Evolutionary conservation across 37 sponge, comb jelly and placozoan species (phyloP).

Genomic region (Agelas oroides): DNA sequence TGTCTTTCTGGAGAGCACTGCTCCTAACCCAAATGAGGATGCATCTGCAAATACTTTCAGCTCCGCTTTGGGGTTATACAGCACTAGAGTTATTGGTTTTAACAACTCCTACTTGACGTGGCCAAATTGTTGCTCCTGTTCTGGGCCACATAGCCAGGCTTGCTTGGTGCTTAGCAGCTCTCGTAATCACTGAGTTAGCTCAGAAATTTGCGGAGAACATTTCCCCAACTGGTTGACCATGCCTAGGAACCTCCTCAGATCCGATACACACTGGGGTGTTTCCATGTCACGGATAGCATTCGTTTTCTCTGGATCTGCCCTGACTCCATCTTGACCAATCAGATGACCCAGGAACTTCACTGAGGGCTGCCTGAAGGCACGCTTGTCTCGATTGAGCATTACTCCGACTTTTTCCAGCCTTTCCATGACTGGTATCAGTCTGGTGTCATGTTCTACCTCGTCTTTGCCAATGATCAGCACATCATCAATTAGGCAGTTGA

Average conservation of each 20-base stretch:
- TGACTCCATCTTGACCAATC: slow-evolving; percentile 3
- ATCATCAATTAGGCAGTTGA: slow-evolving; percentile 37
- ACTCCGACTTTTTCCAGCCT: background rate
- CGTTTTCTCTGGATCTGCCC: slow-evolving; percentile 33
- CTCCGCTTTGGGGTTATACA: background rate
- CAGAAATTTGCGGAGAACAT: background rate
- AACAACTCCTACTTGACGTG: slow-evolving; percentile 31
- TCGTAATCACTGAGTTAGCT: background rate
- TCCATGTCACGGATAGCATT: slow-evolving; percentile 9
- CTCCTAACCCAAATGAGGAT: slow-evolving; percentile 41
- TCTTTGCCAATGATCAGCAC: slow-evolving; percentile 9
- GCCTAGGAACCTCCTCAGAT: slow-evolving; percentile 55
- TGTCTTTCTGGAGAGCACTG: slow-evolving; percentile 26
- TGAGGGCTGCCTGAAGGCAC: slow-evolving; percentile 1
- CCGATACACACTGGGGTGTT: background rate
- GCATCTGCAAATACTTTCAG: slow-evolving; percentile 6
- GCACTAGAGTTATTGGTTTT: background rate
- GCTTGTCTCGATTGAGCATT: slow-evolving; percentile 26
- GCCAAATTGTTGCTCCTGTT: slow-evolving; percentile 35
- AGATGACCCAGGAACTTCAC: slow-evolving; percentile 34
- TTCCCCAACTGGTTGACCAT: slow-evolving; percentile 70
- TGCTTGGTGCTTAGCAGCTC: slow-evolving; percentile 45
- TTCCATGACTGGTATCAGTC: background rate
- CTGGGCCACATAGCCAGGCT: slow-evolving; percentile 57
- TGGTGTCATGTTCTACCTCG: slow-evolving; percentile 1